Conservation (phyloP, 2,113 vertebrate species). For the Emydocephalus ijimae region DNA sequence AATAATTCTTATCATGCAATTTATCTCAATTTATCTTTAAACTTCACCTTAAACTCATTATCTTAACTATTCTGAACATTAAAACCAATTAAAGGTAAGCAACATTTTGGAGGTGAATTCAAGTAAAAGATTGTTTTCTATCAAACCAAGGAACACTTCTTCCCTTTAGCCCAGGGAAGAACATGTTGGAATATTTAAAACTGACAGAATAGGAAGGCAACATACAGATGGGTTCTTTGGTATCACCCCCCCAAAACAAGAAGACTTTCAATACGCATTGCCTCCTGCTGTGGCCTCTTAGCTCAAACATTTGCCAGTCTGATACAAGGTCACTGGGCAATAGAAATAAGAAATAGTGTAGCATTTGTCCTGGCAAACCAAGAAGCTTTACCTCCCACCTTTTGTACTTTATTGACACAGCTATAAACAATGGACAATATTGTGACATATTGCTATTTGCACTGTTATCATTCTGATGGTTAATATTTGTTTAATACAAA, state of each 20-base stretch:
- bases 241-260: background rate
- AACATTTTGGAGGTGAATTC: background rate
- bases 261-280: no score
- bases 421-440: background rate
- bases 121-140: background rate
- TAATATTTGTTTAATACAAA: conserved; percentile 28
- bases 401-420: conserved; percentile 4
- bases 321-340: background rate
- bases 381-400: conserved; percentile 26
- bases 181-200: background rate
- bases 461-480: conserved; percentile 1
- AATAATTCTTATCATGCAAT: background rate
- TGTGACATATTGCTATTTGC: conserved; percentile 28
- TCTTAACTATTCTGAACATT: background rate
- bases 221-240: background rate
- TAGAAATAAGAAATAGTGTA: background rate
- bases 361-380: background rate
- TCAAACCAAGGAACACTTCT: background rate
- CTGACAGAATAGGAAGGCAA: background rate
- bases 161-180: background rate
- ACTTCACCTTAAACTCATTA: background rate
- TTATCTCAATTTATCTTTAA: background rate
- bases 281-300: background rate
- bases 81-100: background rate
- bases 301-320: background rate